Conservation (phyloP, 2,797 vertebrate genomes). For the Tauraco hartlaubi region DNA sequence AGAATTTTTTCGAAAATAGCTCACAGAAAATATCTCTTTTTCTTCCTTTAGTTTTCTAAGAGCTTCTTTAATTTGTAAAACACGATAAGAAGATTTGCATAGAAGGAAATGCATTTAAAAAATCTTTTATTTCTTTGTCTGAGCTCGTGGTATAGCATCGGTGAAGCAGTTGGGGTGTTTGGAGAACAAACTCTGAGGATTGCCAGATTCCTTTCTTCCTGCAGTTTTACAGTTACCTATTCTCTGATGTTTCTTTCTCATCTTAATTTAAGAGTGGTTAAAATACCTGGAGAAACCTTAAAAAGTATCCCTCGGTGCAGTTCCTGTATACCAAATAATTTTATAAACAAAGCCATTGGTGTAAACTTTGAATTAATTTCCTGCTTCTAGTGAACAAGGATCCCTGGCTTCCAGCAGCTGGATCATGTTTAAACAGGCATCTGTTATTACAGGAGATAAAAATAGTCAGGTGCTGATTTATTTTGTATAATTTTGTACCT, state of each 20-base stretch:
- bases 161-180: background rate
- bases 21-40: background rate
- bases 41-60: background rate
- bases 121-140: background rate
- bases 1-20: background rate
- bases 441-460: background rate
- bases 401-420: background rate
- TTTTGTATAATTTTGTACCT: background rate
- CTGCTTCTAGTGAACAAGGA: background rate
- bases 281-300: background rate
- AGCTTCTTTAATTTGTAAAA: background rate
- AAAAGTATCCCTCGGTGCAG: background rate
- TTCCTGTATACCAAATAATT: constrained; percentile 14
- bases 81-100: background rate
- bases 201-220: background rate
- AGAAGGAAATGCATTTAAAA: background rate
- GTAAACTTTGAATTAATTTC: constrained; percentile 23
- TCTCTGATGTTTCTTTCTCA: background rate
- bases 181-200: background rate
- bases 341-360: background rate
- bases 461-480: background rate
- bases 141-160: background rate
- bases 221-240: background rate
- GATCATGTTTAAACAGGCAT: background rate
- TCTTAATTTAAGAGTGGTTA: background rate